phyloP scores from a whole-genome alignment of 2,113 vertebrate genomes.

The Falco punctatus region DNA sequence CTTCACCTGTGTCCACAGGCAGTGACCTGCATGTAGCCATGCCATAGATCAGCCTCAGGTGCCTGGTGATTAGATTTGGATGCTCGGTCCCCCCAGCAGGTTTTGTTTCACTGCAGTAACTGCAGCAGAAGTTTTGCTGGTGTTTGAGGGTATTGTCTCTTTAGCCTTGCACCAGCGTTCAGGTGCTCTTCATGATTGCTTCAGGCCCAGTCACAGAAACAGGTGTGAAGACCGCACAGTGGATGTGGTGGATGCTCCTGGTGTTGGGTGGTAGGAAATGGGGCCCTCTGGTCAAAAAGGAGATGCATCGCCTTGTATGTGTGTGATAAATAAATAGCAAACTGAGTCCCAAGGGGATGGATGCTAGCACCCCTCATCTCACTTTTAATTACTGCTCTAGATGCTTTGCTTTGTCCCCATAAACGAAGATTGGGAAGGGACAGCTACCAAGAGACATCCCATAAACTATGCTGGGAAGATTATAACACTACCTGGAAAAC shows the following conservation, averaged over 20 bases:
- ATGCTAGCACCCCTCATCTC: not conserved
- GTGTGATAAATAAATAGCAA: not conserved
- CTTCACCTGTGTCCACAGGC: fast-evolving
- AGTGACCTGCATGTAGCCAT: not conserved
- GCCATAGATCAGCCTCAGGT: not conserved
- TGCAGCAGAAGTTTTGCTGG: fast-evolving
- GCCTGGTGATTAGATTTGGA: not conserved
- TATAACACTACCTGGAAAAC: not conserved
- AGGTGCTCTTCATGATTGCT: not conserved
- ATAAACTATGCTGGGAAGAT: not conserved
- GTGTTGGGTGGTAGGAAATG: not conserved
- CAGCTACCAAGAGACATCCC: not conserved
- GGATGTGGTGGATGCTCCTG: not conserved
- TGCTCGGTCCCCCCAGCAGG: not conserved
- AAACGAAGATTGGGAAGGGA: not conserved
- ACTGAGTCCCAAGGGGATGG: not conserved
- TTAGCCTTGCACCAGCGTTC: not conserved
- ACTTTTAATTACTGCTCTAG: not conserved
- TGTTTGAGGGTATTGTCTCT: not conserved
- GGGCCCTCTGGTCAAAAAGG: not conserved
- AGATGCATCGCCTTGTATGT: not conserved
- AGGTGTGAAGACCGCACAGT: not conserved
- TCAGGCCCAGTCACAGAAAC: fast-evolving
- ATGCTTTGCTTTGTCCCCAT: not conserved
- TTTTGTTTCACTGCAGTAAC: not conserved